Conservation (phyloP, 1,140 invertebrate species). For the Ooceraea biroi region DNA sequence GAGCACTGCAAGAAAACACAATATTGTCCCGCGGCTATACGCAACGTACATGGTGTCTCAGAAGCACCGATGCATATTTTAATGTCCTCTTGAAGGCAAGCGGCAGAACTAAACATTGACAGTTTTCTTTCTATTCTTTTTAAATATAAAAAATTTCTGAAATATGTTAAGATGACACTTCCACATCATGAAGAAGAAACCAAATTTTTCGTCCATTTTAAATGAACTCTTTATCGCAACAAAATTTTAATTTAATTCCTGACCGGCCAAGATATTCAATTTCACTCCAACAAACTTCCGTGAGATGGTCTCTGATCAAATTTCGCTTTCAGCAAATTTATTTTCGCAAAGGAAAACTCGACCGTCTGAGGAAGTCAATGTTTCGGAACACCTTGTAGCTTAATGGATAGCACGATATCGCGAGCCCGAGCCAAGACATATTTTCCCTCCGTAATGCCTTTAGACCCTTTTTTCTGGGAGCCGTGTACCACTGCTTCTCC, state of each 20-base stretch:
- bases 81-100: not conserved
- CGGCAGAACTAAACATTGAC: not conserved
- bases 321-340: too few relatives aligned
- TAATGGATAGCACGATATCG: constrained; percentile 67
- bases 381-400: constrained; percentile 35
- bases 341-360: not conserved
- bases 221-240: not conserved
- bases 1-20: constrained; percentile 65
- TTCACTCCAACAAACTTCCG: not conserved
- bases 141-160: not conserved
- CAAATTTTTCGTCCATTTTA: not conserved
- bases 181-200: not conserved
- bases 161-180: too few relatives aligned
- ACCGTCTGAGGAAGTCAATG: constrained; percentile 3
- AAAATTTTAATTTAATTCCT: not conserved
- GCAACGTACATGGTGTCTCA: constrained; percentile 2
- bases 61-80: not conserved
- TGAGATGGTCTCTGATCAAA: not conserved
- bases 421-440: constrained; percentile 33
- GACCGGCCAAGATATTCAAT: not conserved
- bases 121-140: not conserved
- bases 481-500: constrained; percentile 17
- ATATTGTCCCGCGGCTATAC: constrained; percentile 53
- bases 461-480: constrained; percentile 47
- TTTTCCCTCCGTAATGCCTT: constrained; percentile 50